Conservation (phyloP, 2,113 vertebrate species). For the Takifugu bimaculatus region DNA sequence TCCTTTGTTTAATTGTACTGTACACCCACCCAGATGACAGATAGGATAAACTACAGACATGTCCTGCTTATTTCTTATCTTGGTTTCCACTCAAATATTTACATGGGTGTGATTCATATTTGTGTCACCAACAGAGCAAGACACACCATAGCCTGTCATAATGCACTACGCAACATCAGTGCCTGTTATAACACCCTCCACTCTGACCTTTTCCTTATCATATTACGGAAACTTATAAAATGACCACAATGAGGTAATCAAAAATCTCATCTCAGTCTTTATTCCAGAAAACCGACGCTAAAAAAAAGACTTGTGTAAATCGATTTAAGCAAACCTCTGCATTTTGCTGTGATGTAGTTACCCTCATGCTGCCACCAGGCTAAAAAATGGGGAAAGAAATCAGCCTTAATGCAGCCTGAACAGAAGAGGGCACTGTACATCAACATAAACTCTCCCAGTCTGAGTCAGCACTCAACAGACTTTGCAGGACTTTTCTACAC, state of each 20-base stretch:
- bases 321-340: not conserved
- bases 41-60: slow-evolving; percentile 8
- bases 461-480: not conserved
- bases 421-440: slow-evolving; percentile 61
- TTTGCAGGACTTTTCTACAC: not conserved
- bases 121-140: not conserved
- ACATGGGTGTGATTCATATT: slow-evolving; percentile 13
- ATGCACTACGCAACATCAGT: not conserved
- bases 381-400: slow-evolving; percentile 2
- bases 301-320: too few relatives aligned
- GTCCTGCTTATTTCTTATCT: slow-evolving; percentile 6
- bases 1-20: too few relatives aligned
- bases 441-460: slow-evolving; percentile 2
- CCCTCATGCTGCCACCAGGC: slow-evolving; percentile 26
- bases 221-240: not conserved
- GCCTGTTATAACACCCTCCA: not conserved
- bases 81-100: slow-evolving; percentile 1
- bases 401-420: not conserved
- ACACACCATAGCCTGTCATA: not conserved
- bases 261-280: not conserved
- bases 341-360: not conserved
- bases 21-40: not conserved
- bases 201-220: slow-evolving; percentile 24
- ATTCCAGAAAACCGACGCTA: too few relatives aligned
- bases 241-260: not conserved